phyloP scores from a whole-genome alignment of 2,797 vertebrate genomes.

The Acipenser transmontanus region DNA sequence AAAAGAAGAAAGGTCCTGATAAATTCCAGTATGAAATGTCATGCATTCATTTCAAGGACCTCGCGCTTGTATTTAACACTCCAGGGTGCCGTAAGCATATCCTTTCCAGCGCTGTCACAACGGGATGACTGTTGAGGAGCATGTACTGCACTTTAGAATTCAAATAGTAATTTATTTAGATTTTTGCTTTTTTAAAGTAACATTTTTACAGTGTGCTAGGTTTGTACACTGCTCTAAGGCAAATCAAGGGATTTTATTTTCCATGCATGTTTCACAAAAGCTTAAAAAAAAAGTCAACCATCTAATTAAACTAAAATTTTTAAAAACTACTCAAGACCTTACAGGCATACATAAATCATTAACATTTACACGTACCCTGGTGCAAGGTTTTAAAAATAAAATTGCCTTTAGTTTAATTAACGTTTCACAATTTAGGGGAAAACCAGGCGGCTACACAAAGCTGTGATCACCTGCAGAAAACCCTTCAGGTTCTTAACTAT shows the following conservation, averaged over 20 bases:
- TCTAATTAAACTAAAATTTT: constrained; percentile 14
- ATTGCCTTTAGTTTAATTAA: constrained; percentile 26
- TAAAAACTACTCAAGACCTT: constrained; percentile 21
- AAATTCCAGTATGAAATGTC: background rate
- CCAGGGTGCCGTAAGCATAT: background rate
- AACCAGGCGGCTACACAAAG: constrained; percentile 12
- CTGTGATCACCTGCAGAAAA: constrained; percentile 10
- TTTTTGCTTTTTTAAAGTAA: constrained; percentile 26
- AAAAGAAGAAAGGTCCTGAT: background rate
- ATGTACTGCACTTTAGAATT: constrained; percentile 16
- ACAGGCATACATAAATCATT: constrained; percentile 20
- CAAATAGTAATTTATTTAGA: constrained; percentile 31
- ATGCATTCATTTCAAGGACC: background rate
- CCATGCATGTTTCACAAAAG: constrained; percentile 34
- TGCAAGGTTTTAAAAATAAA: constrained; percentile 19
- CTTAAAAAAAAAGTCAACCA: constrained; percentile 24
- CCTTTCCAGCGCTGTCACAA: background rate
- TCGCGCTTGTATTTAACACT: background rate
- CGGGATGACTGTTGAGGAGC: constrained; percentile 10
- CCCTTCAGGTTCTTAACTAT: constrained; percentile 1
- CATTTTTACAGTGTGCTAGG: constrained; percentile 40
- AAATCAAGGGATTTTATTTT: constrained; percentile 27
- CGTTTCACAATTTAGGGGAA: constrained; percentile 2
- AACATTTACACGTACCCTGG: constrained; percentile 26
- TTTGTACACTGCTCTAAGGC: constrained; percentile 37